A percentile compares a stretch with the other conserved stretches of the same genome.
Conservation (phyloP, 30 jellyfish, hydroid and myxozoan species). For the Aurelia sp. region DNA sequence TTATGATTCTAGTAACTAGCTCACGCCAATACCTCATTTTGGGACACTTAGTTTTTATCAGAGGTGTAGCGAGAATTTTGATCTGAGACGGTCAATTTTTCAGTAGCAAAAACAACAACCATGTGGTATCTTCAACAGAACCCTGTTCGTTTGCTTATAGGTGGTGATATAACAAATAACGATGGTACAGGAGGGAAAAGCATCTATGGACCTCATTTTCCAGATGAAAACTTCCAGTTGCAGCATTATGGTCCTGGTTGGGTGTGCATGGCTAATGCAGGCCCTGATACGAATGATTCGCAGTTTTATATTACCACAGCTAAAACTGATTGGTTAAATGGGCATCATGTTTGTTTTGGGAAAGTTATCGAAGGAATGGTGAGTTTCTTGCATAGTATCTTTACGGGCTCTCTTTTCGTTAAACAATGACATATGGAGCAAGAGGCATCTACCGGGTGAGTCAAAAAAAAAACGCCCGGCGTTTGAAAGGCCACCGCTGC, state of each 20-base stretch:
- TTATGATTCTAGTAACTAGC: too few species aligned
- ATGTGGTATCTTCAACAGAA: not conserved
- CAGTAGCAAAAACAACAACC: not conserved
- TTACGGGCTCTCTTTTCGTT: too few species aligned
- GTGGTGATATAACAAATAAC: conserved; percentile 82
- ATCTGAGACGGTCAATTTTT: too few species aligned
- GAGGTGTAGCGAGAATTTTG: too few species aligned
- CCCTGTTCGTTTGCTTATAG: conserved; percentile 18
- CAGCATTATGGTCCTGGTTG: conserved; percentile 91
- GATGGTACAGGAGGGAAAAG: conserved; percentile 94
- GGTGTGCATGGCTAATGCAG: conserved; percentile 98
- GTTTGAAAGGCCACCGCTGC: too few species aligned
- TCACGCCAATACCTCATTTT: too few species aligned
- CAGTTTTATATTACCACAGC: conserved; percentile 92
- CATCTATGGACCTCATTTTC: conserved; percentile 82
- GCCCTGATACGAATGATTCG: conserved; percentile 93
- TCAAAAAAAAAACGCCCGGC: too few species aligned
- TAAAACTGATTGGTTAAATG: conserved; percentile 83
- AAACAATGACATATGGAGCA: too few species aligned
- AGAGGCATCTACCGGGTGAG: too few species aligned
- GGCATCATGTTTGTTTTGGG: conserved; percentile 93
- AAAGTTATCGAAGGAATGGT: conserved; percentile 93
- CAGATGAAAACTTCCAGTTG: conserved; percentile 80
- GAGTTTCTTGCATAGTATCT: conserved; percentile 5
- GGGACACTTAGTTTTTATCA: too few species aligned